Percentiles rank a stretch among this genome's conserved stretches.
phyloP scores from a whole-genome alignment of 2,888 invertebrate species.

The Acheta domesticus region DNA sequence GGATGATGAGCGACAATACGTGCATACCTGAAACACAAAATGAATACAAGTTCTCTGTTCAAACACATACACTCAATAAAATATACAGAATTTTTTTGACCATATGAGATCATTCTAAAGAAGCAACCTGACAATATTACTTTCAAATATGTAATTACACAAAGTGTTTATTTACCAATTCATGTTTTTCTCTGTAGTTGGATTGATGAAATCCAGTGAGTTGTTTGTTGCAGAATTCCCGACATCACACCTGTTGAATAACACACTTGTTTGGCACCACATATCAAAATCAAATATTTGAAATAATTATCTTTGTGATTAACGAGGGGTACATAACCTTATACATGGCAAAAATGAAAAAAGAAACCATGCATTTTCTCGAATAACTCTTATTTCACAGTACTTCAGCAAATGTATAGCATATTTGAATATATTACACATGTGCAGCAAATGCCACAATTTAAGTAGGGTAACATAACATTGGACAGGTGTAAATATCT shows the following conservation, averaged over 20 bases:
- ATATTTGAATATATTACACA: too few relatives aligned
- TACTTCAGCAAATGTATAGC: too few relatives aligned
- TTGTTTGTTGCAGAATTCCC: slow-evolving; percentile 32
- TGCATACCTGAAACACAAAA: slow-evolving; percentile 54
- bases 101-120: too few relatives aligned
- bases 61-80: background rate
- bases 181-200: slow-evolving; percentile 34
- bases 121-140: too few relatives aligned
- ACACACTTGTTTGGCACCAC: background rate
- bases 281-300: background rate
- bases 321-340: too few relatives aligned
- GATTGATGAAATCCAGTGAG: slow-evolving; percentile 36
- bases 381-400: too few relatives aligned
- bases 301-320: too few relatives aligned
- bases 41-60: background rate
- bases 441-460: background rate
- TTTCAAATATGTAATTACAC: background rate
- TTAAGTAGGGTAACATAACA: background rate
- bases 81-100: too few relatives aligned
- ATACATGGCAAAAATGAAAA: too few relatives aligned
- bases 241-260: slow-evolving; percentile 36
- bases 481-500: background rate
- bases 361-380: too few relatives aligned
- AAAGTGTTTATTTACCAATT: slow-evolving; percentile 32
- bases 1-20: slow-evolving; percentile 66